Conservation (phyloP, 2,113 vertebrate species). For the Salminus brasiliensis region DNA sequence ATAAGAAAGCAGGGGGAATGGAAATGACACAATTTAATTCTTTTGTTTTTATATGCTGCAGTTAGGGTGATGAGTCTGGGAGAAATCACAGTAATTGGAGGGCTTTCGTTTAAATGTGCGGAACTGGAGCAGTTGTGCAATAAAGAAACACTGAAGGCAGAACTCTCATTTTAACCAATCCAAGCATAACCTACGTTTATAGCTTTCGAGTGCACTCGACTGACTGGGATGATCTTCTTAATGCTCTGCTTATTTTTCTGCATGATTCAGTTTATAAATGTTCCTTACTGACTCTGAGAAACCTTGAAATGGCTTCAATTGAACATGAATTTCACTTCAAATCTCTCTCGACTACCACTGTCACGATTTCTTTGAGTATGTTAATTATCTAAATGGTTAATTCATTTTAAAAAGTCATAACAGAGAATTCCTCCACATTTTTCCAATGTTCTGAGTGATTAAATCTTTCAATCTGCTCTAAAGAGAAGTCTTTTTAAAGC, state of each 20-base stretch:
- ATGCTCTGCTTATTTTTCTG: not conserved
- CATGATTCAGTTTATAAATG: not conserved
- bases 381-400: no score
- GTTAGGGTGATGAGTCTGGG: conserved; percentile 60
- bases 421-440: no score
- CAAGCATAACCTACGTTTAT: not conserved
- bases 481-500: no score
- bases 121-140: conserved; percentile 18
- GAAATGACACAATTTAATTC: not conserved
- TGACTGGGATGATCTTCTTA: not conserved
- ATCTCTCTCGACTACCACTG: not conserved
- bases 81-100: conserved; percentile 67
- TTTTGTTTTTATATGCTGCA: conserved; percentile 8
- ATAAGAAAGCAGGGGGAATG: not conserved
- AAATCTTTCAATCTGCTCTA: no score
- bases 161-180: not conserved
- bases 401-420: no score
- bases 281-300: not conserved
- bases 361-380: not conserved
- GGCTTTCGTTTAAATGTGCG: conserved; percentile 19
- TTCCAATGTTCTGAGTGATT: no score
- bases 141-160: conserved; percentile 7
- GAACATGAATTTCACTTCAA: not conserved
- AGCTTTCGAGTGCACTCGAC: not conserved
- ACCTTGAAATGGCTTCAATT: not conserved